Conservation (phyloP, 2,113 vertebrate species). For the Rana temporaria region DNA sequence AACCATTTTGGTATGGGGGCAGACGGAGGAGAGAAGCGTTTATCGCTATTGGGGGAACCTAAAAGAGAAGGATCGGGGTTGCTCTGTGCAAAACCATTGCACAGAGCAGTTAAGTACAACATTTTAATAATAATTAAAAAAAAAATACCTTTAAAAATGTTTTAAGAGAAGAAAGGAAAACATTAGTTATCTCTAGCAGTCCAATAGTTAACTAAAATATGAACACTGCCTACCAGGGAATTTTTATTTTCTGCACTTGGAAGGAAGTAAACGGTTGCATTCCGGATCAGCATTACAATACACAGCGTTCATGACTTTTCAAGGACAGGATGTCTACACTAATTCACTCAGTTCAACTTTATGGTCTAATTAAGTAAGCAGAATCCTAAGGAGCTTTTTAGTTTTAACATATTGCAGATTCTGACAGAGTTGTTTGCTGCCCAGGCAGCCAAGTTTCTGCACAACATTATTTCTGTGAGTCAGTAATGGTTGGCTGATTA, state of each 20-base stretch:
- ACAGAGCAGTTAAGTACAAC: too few relatives aligned
- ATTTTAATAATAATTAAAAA: too few relatives aligned
- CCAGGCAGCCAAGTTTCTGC: conserved; percentile 7
- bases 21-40: too few relatives aligned
- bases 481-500: conserved; percentile 8
- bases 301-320: not conserved
- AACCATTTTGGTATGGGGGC: too few relatives aligned
- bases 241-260: not conserved
- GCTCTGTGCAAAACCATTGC: too few relatives aligned
- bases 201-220: too few relatives aligned
- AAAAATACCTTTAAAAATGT: too few relatives aligned
- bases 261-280: not conserved
- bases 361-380: not conserved
- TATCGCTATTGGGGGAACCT: too few relatives aligned
- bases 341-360: not conserved
- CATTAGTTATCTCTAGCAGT: too few relatives aligned
- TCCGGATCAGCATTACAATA: not conserved
- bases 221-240: not conserved
- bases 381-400: too few relatives aligned
- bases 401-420: not conserved
- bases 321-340: not conserved
- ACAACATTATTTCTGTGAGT: conserved; percentile 17
- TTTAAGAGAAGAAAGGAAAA: too few relatives aligned
- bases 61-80: too few relatives aligned
- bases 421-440: not conserved